Conservation (phyloP, 2,113 vertebrate species). For the Oncorhynchus masou region DNA sequence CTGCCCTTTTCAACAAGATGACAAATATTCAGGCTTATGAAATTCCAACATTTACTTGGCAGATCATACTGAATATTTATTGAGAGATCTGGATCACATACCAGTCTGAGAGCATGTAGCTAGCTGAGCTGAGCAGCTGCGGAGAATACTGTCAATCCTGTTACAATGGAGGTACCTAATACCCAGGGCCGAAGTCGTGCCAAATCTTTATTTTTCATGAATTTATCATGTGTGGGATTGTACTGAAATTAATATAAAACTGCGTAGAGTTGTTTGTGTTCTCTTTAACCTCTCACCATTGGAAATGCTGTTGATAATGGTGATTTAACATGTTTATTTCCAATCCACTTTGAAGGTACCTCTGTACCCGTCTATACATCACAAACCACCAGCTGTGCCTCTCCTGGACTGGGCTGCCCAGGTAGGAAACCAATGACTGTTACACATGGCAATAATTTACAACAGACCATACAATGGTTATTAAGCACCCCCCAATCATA, state of each 20-base stretch:
- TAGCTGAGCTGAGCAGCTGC: background rate
- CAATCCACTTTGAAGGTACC: slow-evolving; percentile 71
- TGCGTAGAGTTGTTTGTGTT: background rate
- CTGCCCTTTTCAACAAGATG: slow-evolving; percentile 7
- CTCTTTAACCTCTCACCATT: background rate
- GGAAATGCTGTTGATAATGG: background rate
- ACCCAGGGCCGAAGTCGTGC: background rate
- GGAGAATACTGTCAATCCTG: too few species aligned
- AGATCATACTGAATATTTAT: slow-evolving; percentile 20
- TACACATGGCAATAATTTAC: background rate
- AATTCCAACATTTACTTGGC: slow-evolving; percentile 1
- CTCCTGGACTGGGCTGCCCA: slow-evolving; percentile 84
- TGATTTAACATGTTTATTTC: slow-evolving; percentile 6
- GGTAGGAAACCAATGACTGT: slow-evolving; percentile 71
- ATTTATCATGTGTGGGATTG: background rate
- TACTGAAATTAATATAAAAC: background rate
- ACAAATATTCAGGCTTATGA: background rate
- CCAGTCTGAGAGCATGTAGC: slow-evolving; percentile 3
- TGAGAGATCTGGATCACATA: slow-evolving; percentile 28
- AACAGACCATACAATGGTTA: too few species aligned
- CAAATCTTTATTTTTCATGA: background rate
- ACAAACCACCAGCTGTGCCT: slow-evolving; percentile 76
- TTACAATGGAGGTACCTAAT: background rate
- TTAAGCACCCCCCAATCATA: too few species aligned
- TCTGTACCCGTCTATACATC: slow-evolving; percentile 73